phyloP scores from a whole-genome alignment of 2,113 vertebrate species.

The Lota lota region DNA sequence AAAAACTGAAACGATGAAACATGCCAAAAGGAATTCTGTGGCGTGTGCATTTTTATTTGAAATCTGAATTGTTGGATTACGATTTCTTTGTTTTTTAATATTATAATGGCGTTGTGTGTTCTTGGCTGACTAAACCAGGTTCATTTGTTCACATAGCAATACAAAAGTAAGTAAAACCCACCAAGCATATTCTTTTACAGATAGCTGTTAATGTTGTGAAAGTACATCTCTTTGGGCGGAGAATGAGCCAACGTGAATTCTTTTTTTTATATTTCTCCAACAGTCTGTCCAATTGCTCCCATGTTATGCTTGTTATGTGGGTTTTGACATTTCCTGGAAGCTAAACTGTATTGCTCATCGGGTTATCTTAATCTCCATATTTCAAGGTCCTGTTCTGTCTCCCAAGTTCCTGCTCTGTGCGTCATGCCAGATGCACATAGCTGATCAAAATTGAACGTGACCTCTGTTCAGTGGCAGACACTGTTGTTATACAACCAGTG shows the following conservation, averaged over 20 bases:
- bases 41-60: too few species aligned
- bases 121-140: too few species aligned
- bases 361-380: slow-evolving; percentile 27
- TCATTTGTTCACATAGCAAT: too few species aligned
- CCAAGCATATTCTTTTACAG: too few species aligned
- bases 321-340: slow-evolving; percentile 11
- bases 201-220: too few species aligned
- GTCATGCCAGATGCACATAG: slow-evolving; percentile 23
- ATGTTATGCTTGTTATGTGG: slow-evolving; percentile 7
- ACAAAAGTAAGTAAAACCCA: too few species aligned
- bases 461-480: slow-evolving; percentile 28
- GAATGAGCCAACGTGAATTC: too few species aligned
- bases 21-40: background rate
- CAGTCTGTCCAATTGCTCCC: background rate
- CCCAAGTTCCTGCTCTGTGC: slow-evolving; percentile 12
- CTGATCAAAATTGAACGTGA: slow-evolving; percentile 39
- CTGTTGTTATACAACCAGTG: slow-evolving; percentile 37
- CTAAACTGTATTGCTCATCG: slow-evolving; percentile 18
- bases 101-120: too few species aligned
- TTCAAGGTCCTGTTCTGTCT: too few species aligned
- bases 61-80: too few species aligned
- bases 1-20: background rate
- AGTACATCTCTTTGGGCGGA: too few species aligned
- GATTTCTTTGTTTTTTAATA: background rate
- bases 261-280: background rate